phyloP scores from a whole-genome alignment of 2,888 invertebrate species.

The Agrotis ipsilon region DNA sequence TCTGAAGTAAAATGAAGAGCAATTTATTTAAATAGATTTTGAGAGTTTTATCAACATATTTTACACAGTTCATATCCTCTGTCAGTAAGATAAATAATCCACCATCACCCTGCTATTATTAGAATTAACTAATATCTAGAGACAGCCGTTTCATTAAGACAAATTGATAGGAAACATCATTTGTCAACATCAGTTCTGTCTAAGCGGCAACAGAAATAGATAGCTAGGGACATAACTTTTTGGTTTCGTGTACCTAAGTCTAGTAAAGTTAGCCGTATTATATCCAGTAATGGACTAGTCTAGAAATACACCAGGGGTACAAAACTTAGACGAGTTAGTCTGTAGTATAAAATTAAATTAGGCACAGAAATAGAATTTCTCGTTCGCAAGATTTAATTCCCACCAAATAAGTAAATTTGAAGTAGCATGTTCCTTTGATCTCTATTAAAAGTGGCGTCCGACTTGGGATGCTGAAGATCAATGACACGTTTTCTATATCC shows the following conservation, averaged over 20 bases:
- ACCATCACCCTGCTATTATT: conserved; percentile 12
- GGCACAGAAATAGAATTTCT: conserved; percentile 24
- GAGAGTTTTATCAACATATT: conserved; percentile 9
- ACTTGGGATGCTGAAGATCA: conserved; percentile 48
- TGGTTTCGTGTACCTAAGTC: conserved; percentile 10
- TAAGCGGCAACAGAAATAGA: conserved; percentile 27
- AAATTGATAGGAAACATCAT: conserved; percentile 36
- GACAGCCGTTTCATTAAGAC: conserved; percentile 35
- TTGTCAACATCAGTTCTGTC: conserved; percentile 42
- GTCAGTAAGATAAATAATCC: conserved; percentile 30
- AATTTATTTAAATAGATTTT: conserved; percentile 18
- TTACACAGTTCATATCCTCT: conserved; percentile 2
- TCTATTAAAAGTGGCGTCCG: conserved; percentile 33
- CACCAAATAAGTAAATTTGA: conserved; percentile 39
- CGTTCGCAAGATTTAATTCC: conserved; percentile 38
- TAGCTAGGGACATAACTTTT: conserved; percentile 7
- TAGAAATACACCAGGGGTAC: conserved; percentile 20
- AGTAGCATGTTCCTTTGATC: conserved; percentile 45
- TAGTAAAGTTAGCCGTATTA: conserved; percentile 1
- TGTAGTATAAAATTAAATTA: conserved; percentile 30
- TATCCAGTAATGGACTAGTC: conserved; percentile 1
- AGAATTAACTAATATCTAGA: conserved; percentile 13
- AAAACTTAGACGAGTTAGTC: not conserved
- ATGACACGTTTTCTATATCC: conserved; percentile 48
- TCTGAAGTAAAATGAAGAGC: conserved; percentile 18